Evolutionary conservation across 2,113 vertebrate genomes (phyloP).

Genomic region (Sus scrofa): T2T-Sscrofa CM000820.6:97175501-97176000

Average conservation of each 20-base stretch:
- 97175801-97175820: background rate
- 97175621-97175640: conserved; percentile 91
- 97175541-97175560: conserved; percentile 93
- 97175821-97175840: background rate
- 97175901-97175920: background rate
- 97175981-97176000: background rate
- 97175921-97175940: background rate
- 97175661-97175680: background rate
- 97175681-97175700: background rate
- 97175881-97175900: background rate
- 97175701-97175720: background rate
- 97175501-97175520: background rate
- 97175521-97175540: background rate
- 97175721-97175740: background rate
- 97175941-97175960: background rate
- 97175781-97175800: background rate
- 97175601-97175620: conserved; percentile 93
- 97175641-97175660: conserved; percentile 93
- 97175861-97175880: background rate
- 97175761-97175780: background rate
- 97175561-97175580: conserved; percentile 97
- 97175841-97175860: background rate
- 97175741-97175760: background rate
- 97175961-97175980: background rate
- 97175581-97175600: conserved; percentile 95